Conservation (phyloP, 2,113 vertebrate genomes). For the Indicator indicator region DNA sequence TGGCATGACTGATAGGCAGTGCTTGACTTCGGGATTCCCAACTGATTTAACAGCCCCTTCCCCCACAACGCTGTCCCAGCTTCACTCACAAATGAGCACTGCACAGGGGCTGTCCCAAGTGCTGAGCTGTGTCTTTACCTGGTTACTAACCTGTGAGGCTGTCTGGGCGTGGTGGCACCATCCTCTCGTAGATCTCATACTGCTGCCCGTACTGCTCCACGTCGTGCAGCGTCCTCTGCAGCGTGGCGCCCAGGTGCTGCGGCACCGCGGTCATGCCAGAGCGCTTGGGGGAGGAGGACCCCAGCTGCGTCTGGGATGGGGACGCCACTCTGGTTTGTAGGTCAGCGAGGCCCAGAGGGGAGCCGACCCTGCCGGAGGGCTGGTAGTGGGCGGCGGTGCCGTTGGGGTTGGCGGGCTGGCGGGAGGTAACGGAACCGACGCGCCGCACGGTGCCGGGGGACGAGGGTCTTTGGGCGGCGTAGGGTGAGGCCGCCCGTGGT, state of each 20-base stretch:
- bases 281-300: constrained; percentile 86
- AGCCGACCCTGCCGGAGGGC: constrained; percentile 78
- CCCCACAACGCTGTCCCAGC: fast-evolving
- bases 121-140: not conserved
- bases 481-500: constrained; percentile 85
- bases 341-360: constrained; percentile 84
- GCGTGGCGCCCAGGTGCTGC: constrained; percentile 88
- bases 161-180: constrained; percentile 90
- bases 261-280: constrained; percentile 91
- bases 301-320: constrained; percentile 82
- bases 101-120: not conserved
- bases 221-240: constrained; percentile 85
- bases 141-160: constrained; percentile 88
- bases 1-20: fast-evolving
- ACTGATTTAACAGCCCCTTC: not conserved
- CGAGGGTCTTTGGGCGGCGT: constrained; percentile 77
- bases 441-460: constrained; percentile 87
- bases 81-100: fast-evolving
- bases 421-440: constrained; percentile 80
- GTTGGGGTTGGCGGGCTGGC: constrained; percentile 75
- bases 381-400: constrained; percentile 83
- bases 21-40: not conserved
- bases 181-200: constrained; percentile 93
- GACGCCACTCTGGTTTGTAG: constrained; percentile 74
- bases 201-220: constrained; percentile 86